A percentile compares a stretch with the other conserved stretches of the same genome.
phyloP scores from a whole-genome alignment of 2,113 vertebrate genomes.

The Thomomys bottae region DNA sequence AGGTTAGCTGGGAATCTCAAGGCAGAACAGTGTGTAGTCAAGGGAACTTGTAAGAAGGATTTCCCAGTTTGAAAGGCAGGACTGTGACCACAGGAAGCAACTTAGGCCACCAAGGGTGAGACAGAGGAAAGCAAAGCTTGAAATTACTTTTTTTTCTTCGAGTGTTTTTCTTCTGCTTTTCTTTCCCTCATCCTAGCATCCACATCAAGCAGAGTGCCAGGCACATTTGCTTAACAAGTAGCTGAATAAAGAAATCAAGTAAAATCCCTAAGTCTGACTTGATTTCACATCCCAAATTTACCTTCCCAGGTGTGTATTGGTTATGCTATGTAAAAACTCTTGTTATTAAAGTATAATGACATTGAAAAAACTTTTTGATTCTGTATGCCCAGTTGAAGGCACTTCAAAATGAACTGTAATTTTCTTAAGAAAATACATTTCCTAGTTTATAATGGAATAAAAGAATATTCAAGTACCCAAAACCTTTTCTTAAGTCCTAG shows the following conservation, averaged over 20 bases:
- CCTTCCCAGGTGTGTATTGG: not conserved
- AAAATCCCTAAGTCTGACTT: not conserved
- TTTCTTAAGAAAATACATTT: constrained; percentile 32
- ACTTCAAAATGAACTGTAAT: constrained; percentile 5
- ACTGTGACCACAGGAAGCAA: not conserved
- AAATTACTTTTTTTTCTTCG: not conserved
- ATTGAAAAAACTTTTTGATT: not conserved
- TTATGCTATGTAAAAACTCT: not conserved
- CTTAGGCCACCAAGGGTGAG: not conserved
- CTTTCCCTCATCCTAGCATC: not conserved
- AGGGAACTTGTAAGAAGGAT: not conserved
- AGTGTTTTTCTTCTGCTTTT: not conserved
- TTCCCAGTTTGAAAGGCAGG: not conserved
- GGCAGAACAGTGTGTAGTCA: not conserved
- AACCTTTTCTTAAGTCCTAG: not conserved
- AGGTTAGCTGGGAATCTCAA: not conserved
- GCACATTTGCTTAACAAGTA: not conserved
- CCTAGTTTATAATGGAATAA: not conserved
- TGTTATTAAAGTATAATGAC: not conserved
- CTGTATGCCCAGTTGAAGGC: not conserved
- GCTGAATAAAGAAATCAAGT: not conserved
- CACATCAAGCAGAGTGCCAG: not conserved
- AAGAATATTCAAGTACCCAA: not conserved
- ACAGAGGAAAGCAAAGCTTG: constrained; percentile 45
- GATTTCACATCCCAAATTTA: constrained; percentile 29